Evolutionary conservation across 1,140 invertebrate genomes (phyloP), one percentile per base, ranked within the genome.

Genomic region (Rhynchophorus ferrugineus): DNA sequence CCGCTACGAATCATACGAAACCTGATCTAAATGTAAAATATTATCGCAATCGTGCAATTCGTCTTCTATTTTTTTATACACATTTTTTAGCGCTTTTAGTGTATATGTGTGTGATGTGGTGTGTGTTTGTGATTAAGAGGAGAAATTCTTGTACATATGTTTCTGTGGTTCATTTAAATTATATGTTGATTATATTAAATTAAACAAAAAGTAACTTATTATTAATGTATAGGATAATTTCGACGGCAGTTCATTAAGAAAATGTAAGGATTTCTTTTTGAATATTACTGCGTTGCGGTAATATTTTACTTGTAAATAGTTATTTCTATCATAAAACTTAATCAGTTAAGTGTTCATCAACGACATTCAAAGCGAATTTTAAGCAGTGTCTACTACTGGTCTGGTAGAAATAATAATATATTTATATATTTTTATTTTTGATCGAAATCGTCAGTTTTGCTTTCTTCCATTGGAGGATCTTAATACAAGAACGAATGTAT

Each of bases 1-100:
- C n/a, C n/a, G n/a, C n/a, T n/a, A n/a, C n/a, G n/a, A n/a, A n/a
- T n/a, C n/a, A n/a, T n/a, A n/a, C n/a, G n/a, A n/a, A n/a, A n/a
- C n/a, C n/a, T n/a, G n/a, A n/a, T n/a, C n/a, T n/a, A n/a, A 29
- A 6, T 19, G 63, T 65, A 63, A 62, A 65, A 65, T 65, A 65
- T 65, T 65, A 65, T 63, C 61, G 63, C 63, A 63, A 59, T 49
- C 16, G 61, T 64, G 62, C 62, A 64, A 64, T 64, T 46, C 38
- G 44, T 47, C 42, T 29, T 39, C 38, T 51, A 39, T 42, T 29
- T 45, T 44, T 38, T 50, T 34, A 54, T 41, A n/a, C 22, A 44
- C 22, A 45, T 19, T 50, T 41, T 56, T 46, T 50, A 6, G 5
- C 24, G 5, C 5, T 48, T 34, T 35, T 34, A 37, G 20, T 29